Base-by-base conservation (phyloP, 2,113 vertebrate species). In the Cacatua alba region DNA sequence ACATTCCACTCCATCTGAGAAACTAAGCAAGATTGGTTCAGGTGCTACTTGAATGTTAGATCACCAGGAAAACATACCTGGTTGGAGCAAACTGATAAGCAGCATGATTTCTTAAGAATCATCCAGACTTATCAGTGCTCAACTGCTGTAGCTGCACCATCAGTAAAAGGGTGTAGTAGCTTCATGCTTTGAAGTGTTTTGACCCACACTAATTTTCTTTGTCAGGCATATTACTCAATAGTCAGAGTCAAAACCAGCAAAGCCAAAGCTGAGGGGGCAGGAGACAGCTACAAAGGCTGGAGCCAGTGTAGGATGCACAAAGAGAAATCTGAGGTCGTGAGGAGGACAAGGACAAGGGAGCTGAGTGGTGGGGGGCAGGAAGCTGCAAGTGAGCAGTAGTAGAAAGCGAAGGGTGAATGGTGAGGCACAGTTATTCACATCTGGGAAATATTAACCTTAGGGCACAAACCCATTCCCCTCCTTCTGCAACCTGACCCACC, bases 241-340 rank as follows among this genome's bases (percentile, higher is more conserved):
- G 74, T 57, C 48, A 55, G 25, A 86, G 37, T 18, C n/a, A 79
- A 82, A 75, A 68, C 39, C 51, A 85, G 25, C 43, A 62, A 49
- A 74, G 28, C 13, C 78, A 85, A 33, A 60, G 11, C 16, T 44
- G 31, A 60, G 28, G 9, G 18, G 16, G 3, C 37, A 5, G n/a
- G 31, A 29, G 28, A 33, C 18, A 67, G 19, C 35, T 78, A 12
- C 7, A 5, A 8, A 29, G 41, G 28, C 35, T 82, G n/a, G 13
- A 8, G 16, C 16, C 0, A 0, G 2, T 9, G 23, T 6, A 11
- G 19, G 31, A 79, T 31, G 28, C 19, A 72, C 43, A 37, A 13
- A 43, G 11, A 81, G 26, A 29, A 57, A 43, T 25, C 43, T 14
- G 18, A 64, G 52, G 13, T 9, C 1, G 0, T 9, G 52, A 74